These are phyloP conservation scores for Drosophila mulleri DNA, from an alignment of 2,888 invertebrate species.

Conservation along the genomic window DNA sequence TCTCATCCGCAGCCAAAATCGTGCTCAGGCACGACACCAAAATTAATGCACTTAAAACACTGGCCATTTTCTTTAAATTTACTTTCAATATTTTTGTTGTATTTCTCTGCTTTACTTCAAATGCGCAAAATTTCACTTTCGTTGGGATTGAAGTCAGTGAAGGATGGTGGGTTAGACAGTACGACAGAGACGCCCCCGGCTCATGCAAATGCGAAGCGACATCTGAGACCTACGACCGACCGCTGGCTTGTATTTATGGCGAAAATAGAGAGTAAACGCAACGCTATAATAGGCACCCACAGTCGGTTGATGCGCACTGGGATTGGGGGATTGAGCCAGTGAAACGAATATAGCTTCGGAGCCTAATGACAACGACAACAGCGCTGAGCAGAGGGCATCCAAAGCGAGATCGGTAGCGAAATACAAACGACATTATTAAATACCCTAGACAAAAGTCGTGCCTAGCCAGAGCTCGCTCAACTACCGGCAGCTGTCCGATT, in stretches of 20 bases:
- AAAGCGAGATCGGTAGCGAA: slow-evolving; percentile 50
- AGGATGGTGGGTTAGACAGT: neutral
- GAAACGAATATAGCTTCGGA: slow-evolving; percentile 56
- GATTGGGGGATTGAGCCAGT: slow-evolving; percentile 22
- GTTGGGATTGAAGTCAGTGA: slow-evolving; percentile 3
- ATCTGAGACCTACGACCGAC: slow-evolving; percentile 58
- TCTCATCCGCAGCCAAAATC: slow-evolving; percentile 35
- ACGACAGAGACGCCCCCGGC: slow-evolving; percentile 29
- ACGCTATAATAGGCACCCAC: slow-evolving; percentile 46
- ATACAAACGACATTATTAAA: slow-evolving; percentile 76
- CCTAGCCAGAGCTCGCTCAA: slow-evolving; percentile 21
- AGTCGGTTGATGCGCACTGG: slow-evolving; percentile 23
- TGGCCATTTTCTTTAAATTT: slow-evolving; percentile 8
- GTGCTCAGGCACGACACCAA: slow-evolving; percentile 34
- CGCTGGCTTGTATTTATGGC: slow-evolving; percentile 72
- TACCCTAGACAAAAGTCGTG: slow-evolving; percentile 65
- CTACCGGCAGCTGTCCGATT: slow-evolving; percentile 78
- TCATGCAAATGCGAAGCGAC: slow-evolving; percentile 62
- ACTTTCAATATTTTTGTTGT: neutral
- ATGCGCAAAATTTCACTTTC: slow-evolving; percentile 40
- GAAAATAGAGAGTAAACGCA: slow-evolving; percentile 51
- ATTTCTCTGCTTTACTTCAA: neutral
- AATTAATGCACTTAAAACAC: slow-evolving; percentile 27
- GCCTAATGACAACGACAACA: slow-evolving; percentile 57
- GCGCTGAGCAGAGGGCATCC: slow-evolving; percentile 32